Evolutionary conservation across 2,888 invertebrate genomes (phyloP), one percentile per base, ranked within the genome.

Genomic region (Lepeophtheirus nordmannii): DNA sequence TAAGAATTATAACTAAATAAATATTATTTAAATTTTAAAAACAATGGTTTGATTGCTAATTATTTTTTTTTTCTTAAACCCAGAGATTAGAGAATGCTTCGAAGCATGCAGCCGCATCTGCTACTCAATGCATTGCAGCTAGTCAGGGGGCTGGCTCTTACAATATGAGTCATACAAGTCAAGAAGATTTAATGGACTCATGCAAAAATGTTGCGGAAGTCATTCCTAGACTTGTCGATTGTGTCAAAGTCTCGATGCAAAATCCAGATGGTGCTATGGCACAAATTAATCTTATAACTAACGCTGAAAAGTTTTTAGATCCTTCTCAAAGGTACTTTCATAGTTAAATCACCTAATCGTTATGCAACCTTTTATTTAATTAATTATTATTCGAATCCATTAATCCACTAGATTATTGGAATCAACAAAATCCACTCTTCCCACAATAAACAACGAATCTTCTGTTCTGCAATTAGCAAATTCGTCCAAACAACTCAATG

Each of bases 71-170:
- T 37, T 65, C 56, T n/a, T 14, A 1, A 37, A 69, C 2, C 9
- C 20, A 23, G 38, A 23, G 70, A 9, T 64, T 70, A 22, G 70
- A 70, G 69, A 73, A 71, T 72, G 87, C 87, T 69, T 89, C 91
- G 0, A 85, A 86, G 69, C 86, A 87, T 71, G 89, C 90, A 0
- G 87, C 89, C 0, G 83, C 89, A 0, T 86, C 88, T 67, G 90
- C 91, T 0, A 91, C 90, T 0, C 94, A 96, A 74, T 86, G 91
- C 71, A 85, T 94, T 70, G 85, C 89, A 0, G 87, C 93, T 0
- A 86, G 91, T 0, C 87, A 89, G 70, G 86, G 86, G 71, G 89
- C 88, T 0, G 82, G 82, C 1, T 82, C 82, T 30, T 82, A 88
- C 75, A 89, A 85, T 74, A 80, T 81, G 62, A 88, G 87, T 73